Conservation (phyloP, 2,113 vertebrate genomes). For the Syngnathus floridae region DNA sequence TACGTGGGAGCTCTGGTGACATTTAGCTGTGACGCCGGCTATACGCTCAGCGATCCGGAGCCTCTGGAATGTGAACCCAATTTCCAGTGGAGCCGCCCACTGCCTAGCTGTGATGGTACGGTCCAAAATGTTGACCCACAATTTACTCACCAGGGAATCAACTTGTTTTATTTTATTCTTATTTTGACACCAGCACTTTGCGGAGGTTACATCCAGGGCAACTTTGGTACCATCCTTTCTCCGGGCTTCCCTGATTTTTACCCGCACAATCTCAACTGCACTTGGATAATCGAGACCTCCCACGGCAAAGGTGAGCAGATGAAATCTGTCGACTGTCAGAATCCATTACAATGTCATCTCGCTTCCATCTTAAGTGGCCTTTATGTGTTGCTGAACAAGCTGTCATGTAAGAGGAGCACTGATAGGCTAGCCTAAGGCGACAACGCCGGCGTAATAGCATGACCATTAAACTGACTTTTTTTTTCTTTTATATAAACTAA, state of each 20-base stretch:
- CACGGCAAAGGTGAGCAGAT: constrained; percentile 88
- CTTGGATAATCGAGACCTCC: constrained; percentile 93
- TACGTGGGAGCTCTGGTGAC: constrained; percentile 92
- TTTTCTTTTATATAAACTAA: constrained; percentile 13
- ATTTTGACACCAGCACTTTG: constrained; percentile 76
- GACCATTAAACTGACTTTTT: constrained; percentile 36
- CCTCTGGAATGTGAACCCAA: constrained; percentile 93
- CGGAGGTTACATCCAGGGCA: constrained; percentile 92
- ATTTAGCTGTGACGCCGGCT: constrained; percentile 90
- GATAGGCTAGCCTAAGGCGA: constrained; percentile 44
- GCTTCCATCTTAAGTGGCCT: constrained; percentile 29
- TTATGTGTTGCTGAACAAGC: constrained; percentile 40
- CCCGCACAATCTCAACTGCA: constrained; percentile 97
- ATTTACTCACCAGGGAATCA: background rate
- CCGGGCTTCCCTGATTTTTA: constrained; percentile 98
- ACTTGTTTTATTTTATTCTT: background rate
- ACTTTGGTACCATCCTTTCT: constrained; percentile 89
- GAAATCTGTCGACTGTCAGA: constrained; percentile 47
- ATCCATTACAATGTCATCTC: constrained; percentile 46
- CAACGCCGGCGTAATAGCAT: constrained; percentile 11
- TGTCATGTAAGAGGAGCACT: constrained; percentile 29
- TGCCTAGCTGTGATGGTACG: constrained; percentile 94
- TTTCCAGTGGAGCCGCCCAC: constrained; percentile 94
- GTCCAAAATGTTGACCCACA: constrained; percentile 31
- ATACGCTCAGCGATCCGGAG: constrained; percentile 83